A percentile compares a stretch with the other conserved stretches of the same genome.
Evolutionary conservation across 2,113 vertebrate genomes (phyloP).

Genomic region (Rousettus leschenaultii): DNA sequence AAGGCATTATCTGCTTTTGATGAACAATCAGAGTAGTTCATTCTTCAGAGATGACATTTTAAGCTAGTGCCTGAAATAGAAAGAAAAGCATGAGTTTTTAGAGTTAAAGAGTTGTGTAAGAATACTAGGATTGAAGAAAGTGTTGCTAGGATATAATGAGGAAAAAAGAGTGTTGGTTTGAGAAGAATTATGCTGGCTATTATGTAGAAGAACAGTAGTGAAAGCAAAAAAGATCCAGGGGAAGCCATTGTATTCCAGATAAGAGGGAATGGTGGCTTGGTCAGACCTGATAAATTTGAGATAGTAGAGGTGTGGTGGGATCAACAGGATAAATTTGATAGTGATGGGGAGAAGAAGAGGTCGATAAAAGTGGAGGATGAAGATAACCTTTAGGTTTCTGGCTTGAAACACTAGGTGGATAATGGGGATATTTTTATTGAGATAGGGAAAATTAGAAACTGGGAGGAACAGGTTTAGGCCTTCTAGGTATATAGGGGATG

Average conservation of each 20-base stretch:
- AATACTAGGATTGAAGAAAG: neutral
- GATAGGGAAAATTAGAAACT: neutral
- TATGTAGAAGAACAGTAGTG: neutral
- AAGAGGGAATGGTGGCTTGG: neutral
- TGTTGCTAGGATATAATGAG: neutral
- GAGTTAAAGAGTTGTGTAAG: neutral
- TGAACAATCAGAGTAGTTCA: neutral
- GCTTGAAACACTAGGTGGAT: neutral
- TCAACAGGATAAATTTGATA: neutral
- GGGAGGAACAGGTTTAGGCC: neutral
- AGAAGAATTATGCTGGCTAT: neutral
- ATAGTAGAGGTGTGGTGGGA: neutral
- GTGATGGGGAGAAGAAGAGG: neutral
- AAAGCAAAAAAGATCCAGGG: neutral
- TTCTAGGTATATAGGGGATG: neutral
- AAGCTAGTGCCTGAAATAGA: neutral
- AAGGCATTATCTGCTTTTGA: neutral
- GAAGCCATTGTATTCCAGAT: neutral
- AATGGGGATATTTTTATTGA: neutral
- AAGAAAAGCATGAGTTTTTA: neutral
- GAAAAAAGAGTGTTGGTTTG: neutral
- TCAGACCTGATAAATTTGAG: neutral
- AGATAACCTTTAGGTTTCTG: neutral
- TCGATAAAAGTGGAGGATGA: neutral
- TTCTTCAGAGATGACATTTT: neutral